Evolutionary conservation across 2,113 vertebrate species (phyloP), one percentile per base, ranked within the genome.

Genomic region (Dicrurus megarhynchus): DNA sequence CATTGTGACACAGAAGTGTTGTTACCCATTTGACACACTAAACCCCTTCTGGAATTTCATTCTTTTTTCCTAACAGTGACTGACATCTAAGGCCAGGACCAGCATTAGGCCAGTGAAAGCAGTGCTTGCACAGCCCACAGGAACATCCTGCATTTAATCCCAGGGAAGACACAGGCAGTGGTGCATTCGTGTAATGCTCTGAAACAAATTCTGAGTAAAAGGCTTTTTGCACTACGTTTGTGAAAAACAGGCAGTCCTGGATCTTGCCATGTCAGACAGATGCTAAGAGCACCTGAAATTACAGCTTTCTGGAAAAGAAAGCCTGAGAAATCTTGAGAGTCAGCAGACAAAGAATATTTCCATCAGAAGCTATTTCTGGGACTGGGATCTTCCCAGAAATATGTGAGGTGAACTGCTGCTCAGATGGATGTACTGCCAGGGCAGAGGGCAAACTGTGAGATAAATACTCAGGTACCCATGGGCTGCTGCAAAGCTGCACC

Each of bases 371-470:
- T 93, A 17, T 74, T 86, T 60, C 46, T 78, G 44, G 64, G 59
- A 41, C 33, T 24, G 55, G 50, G 55, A 73, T 93, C 20, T 84
- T 93, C 65, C n/a, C 47, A 85, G 63, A 87, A 81, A 77, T 46
- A 50, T 46, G 71, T 47, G 74, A 64, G 85, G 64, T 30, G 77
- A 85, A 70, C 50, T 52, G 87, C 85, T 93, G 83, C 82, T 88
- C 74, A 46, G 68, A 55, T 23, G n/a, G 93, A 67, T 15, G 53
- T 73, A 60, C 65, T 96, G 73, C 91, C 89, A 84, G 78, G 92
- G 84, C 91, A 97, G 91, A 78, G 74, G 92, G 92, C 84, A 97
- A 89, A 84, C 59, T 67, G 63, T 83, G 94, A 95, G 83, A 91
- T 90, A 90, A 97, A 95, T 76, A 89, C 94, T 75, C 71, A 91